A percentile compares a stretch with the other conserved stretches of the same genome.
These are phyloP conservation scores for Baccha elongata DNA, from an alignment of 2,888 invertebrate genomes.

Conservation along the genomic window DNA sequence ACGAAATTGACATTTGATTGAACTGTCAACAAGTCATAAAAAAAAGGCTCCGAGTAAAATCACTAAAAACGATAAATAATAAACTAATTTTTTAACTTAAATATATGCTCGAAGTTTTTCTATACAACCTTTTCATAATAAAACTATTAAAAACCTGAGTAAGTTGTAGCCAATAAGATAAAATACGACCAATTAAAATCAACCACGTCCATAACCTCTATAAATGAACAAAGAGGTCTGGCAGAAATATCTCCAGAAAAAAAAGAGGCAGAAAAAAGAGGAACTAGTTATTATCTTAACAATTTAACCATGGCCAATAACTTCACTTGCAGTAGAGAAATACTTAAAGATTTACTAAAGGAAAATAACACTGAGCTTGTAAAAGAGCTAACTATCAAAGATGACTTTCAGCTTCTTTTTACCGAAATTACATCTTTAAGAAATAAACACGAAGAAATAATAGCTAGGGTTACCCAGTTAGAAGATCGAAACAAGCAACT, in stretches of 20 bases:
- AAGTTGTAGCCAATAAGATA: too few relatives aligned
- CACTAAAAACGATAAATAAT: too few relatives aligned
- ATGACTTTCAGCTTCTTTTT: slow-evolving; percentile 1
- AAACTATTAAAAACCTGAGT: too few relatives aligned
- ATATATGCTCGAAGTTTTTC: too few relatives aligned
- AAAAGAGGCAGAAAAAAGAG: not conserved
- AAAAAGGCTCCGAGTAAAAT: too few relatives aligned
- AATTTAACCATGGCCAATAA: not conserved
- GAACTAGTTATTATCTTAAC: not conserved
- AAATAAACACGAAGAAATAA: not conserved
- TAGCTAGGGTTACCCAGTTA: not conserved
- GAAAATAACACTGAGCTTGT: not conserved
- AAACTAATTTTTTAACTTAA: too few relatives aligned
- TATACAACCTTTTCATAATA: too few relatives aligned
- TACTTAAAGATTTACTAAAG: not conserved
- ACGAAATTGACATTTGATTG: too few relatives aligned
- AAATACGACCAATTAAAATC: too few relatives aligned
- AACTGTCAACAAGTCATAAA: too few relatives aligned
- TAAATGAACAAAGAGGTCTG: too few relatives aligned
- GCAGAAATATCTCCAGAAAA: not conserved
- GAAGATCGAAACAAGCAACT: slow-evolving; percentile 5
- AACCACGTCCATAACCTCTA: too few relatives aligned
- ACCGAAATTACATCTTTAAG: slow-evolving; percentile 3
- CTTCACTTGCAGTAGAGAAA: not conserved
- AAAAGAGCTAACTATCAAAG: slow-evolving; percentile 1